phyloP scores from a whole-genome alignment of 2,888 invertebrate genomes.

The Frankliniella intonsa region DNA sequence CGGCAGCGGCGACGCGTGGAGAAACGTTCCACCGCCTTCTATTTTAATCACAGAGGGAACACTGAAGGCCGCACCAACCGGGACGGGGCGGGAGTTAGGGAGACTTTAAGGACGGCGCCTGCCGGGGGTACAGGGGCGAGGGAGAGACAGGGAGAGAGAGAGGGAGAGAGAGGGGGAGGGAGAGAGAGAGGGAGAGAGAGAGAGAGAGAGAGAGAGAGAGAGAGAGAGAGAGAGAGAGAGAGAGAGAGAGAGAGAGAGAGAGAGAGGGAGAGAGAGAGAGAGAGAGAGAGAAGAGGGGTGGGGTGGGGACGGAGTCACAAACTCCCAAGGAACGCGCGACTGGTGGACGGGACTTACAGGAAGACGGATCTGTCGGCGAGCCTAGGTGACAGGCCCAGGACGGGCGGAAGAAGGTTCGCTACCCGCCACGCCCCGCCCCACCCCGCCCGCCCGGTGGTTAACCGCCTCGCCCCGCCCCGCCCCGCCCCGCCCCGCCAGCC shows the following conservation, averaged over 20 bases:
- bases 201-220: background rate
- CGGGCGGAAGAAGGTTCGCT: background rate
- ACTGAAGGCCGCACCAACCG: no score
- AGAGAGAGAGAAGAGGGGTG: background rate
- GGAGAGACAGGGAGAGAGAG: background rate
- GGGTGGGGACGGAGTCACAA: background rate
- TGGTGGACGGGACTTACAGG: background rate
- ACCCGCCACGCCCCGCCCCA: background rate
- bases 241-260: background rate
- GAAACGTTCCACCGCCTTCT: no score
- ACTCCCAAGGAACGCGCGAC: background rate
- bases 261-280: background rate
- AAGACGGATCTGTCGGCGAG: constrained; percentile 5
- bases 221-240: constrained; percentile 1
- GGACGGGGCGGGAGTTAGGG: no score
- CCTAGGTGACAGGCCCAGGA: background rate
- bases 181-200: background rate
- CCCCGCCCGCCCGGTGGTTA: background rate
- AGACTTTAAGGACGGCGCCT: no score
- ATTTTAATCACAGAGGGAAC: no score
- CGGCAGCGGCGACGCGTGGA: no score
- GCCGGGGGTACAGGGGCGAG: no score
- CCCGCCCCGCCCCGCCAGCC: background rate
- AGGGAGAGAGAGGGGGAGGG: background rate
- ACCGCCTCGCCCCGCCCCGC: background rate